Evolutionary conservation across 1,140 invertebrate species (phyloP), one percentile per base, ranked within the genome.

Genomic region (Macrotrachela quadricornifera): DNA sequence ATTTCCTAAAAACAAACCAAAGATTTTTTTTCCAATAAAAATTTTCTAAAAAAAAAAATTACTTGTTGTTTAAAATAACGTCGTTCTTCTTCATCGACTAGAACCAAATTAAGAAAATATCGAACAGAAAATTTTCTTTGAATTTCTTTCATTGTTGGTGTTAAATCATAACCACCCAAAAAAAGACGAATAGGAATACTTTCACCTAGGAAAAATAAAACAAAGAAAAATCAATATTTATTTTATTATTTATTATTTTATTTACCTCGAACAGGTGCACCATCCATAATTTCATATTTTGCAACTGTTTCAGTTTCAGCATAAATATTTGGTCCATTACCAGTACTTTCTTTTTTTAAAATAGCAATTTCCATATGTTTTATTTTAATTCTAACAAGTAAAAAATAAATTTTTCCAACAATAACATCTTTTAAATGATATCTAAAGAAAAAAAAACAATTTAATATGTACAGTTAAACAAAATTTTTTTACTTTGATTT

Each of bases 351-450:
- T 58, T 85, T 75, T 70, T 96, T 96, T 54, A 97, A 92, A 58
- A 99, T 96, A 15, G 92, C 88, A 64, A 99, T 90, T 75, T 99
- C 92, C 94, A 99, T 99, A 64, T 99, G 90, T 74, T 96, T 96
- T 55, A 99, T 96, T 75, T 99, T 99, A 66, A 99, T 97, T 69
- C 92, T 79, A 39, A 97, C 91, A 57, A 99, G 75, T 51, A 97
- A 75, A 70, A 99, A 99, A 71, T 97, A 99, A 62, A 99, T 99
- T 77, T 99, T 99, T 40, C 92, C 94, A 57, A 99, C 88, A 68
- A 99, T 99, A 3, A 96, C 92, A 74, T 99, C 94, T 73, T 91
- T 90, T 65, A 99, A 76, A 70, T 97, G 91, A 73, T 97, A 99
- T 79, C n/a, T n/a, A n/a, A n/a, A n/a, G n/a, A n/a, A n/a, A n/a